Conservation (phyloP, 1,140 invertebrate genomes). For the Apis florea region DNA sequence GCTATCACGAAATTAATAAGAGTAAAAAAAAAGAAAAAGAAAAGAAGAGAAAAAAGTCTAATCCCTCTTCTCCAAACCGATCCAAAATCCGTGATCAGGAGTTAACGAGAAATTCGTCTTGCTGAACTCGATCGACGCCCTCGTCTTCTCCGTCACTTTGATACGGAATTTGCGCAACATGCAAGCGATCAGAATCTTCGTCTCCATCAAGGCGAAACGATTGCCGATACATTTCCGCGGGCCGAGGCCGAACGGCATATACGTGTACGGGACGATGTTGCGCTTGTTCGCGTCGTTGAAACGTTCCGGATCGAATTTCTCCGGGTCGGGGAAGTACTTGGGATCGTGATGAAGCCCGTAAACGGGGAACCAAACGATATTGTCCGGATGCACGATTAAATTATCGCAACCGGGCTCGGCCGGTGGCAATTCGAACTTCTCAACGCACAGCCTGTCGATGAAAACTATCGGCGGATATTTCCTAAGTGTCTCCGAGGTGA, state of each 20-base stretch:
- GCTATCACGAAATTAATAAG: too few species aligned
- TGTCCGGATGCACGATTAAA: slow-evolving; percentile 38
- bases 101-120: slow-evolving; percentile 63
- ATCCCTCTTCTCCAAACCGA: slow-evolving; percentile 51
- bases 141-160: slow-evolving; percentile 56
- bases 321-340: slow-evolving; percentile 74
- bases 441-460: slow-evolving; percentile 77
- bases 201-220: slow-evolving; percentile 75
- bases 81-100: slow-evolving; percentile 67
- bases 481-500: slow-evolving; percentile 81
- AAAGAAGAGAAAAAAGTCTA: background rate
- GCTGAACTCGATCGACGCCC: slow-evolving; percentile 60
- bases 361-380: slow-evolving; percentile 61
- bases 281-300: slow-evolving; percentile 74
- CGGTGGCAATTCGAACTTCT: slow-evolving; percentile 72
- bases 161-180: slow-evolving; percentile 69
- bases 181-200: slow-evolving; percentile 68
- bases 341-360: slow-evolving; percentile 67
- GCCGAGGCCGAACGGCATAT: slow-evolving; percentile 83
- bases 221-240: slow-evolving; percentile 72
- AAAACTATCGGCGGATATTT: slow-evolving; percentile 81
- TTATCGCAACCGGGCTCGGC: slow-evolving; percentile 8
- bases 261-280: slow-evolving; percentile 75
- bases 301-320: slow-evolving; percentile 79
- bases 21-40: background rate